These are phyloP conservation scores for Kudoa iwatai DNA, from an alignment of 30 jellyfish, hydroid and myxozoan species.

Conservation along the genomic window DNA sequence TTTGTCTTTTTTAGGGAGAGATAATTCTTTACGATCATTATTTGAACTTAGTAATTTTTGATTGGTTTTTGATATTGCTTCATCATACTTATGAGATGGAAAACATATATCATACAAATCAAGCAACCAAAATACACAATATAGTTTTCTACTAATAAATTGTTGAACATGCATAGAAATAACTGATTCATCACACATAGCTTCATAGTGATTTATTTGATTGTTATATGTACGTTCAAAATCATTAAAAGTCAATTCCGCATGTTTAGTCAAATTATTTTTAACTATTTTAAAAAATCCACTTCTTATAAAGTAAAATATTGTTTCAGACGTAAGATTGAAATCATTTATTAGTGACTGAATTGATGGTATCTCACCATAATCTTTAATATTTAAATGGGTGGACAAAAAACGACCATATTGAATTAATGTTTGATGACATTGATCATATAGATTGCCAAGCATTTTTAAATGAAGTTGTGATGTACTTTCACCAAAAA, in stretches of 20 bases:
- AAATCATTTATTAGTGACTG: no score
- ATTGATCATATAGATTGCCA: conserved; percentile 59
- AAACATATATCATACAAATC: background rate
- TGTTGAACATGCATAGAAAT: no score
- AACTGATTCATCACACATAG: no score
- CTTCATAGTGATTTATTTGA: no score
- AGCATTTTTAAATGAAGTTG: conserved; percentile 6
- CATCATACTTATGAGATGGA: background rate
- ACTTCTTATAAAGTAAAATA: no score
- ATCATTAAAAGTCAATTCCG: no score
- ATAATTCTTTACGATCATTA: no score
- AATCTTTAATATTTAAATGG: conserved; percentile 39
- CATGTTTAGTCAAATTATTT: no score
- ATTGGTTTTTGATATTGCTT: background rate
- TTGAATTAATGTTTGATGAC: conserved; percentile 75
- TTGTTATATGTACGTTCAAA: no score
- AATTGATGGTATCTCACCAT: conserved; percentile 23
- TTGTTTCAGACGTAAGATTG: no score
- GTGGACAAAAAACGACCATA: conserved; percentile 74
- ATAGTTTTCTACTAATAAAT: background rate
- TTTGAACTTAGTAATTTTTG: background rate
- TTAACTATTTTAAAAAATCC: no score
- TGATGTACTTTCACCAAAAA: conserved; percentile 17
- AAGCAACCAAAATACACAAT: background rate
- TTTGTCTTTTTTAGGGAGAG: no score